A percentile compares a stretch with the other conserved stretches of the same genome.
Conservation (phyloP, 2,113 vertebrate species). For the Myotis davidii region DNA sequence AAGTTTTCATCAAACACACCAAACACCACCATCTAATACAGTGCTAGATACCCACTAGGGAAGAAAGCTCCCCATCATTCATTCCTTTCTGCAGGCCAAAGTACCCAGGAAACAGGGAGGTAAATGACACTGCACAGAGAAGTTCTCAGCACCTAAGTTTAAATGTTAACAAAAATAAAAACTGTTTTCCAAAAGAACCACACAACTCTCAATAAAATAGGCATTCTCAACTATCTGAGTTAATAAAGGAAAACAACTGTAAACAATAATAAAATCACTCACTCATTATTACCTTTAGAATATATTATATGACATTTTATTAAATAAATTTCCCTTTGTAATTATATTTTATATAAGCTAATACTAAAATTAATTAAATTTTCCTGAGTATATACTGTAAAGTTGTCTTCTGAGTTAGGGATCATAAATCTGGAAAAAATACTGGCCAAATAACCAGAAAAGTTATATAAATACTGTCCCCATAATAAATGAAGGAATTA, state of each 20-base stretch:
- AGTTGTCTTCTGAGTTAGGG: conserved; percentile 1
- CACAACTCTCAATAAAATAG: conserved; percentile 42
- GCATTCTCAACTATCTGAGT: neutral
- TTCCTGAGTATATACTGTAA: neutral
- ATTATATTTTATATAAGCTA: conserved; percentile 53
- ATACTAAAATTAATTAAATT: conserved; percentile 39
- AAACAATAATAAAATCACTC: conserved; percentile 35
- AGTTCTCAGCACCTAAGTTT: neutral
- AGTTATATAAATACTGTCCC: conserved; percentile 10
- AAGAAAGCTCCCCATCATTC: neutral
- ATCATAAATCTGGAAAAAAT: conserved; percentile 45
- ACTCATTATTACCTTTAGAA: conserved; percentile 31
- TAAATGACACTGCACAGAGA: conserved; percentile 23
- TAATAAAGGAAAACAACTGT: neutral
- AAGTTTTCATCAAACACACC: conserved; percentile 41
- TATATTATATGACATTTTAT: conserved; percentile 36
- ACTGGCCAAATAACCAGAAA: conserved; percentile 39
- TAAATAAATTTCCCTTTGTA: conserved; percentile 35
- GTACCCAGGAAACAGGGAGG: neutral
- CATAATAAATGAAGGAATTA: conserved; percentile 17
- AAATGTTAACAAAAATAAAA: conserved; percentile 62
- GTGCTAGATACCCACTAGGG: neutral
- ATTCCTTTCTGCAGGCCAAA: conserved; percentile 21
- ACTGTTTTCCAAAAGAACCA: conserved; percentile 40
- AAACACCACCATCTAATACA: neutral